phyloP scores from a whole-genome alignment of 1,140 invertebrate species.

The Aethina tumida region DNA sequence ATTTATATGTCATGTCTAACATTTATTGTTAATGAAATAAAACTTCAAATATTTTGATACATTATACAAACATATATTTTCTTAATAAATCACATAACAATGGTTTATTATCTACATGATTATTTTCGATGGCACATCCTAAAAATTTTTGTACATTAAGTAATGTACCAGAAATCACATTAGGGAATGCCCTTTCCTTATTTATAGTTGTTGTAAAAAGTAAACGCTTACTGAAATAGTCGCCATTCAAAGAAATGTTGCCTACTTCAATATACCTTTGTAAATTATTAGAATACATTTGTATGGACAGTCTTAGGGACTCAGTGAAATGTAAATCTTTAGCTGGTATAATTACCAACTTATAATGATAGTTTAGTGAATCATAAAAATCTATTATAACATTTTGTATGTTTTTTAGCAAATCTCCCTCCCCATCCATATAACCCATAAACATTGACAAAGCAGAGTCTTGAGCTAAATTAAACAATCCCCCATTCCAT shows the following conservation, averaged over 20 bases:
- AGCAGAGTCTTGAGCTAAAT: conserved; percentile 49
- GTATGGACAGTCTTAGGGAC: conserved; percentile 48
- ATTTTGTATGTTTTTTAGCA: conserved; percentile 40
- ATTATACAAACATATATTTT: too few relatives aligned
- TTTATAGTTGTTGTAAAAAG: conserved; percentile 46
- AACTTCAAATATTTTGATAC: too few relatives aligned
- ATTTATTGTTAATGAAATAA: too few relatives aligned
- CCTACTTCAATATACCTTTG: conserved; percentile 54
- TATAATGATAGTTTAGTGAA: conserved; percentile 49
- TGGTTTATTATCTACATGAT: conserved; percentile 21
- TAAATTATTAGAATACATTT: conserved; percentile 53
- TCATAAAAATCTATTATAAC: conserved; percentile 43
- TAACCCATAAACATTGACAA: conserved; percentile 45
- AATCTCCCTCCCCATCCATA: conserved; percentile 34
- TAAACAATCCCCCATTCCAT: conserved; percentile 42
- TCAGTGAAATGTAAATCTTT: conserved; percentile 46
- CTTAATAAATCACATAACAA: conserved; percentile 20
- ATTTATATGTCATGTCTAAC: too few relatives aligned
- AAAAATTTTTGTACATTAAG: conserved; percentile 53
- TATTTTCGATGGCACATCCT: conserved; percentile 53
- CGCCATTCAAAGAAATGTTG: conserved; percentile 48
- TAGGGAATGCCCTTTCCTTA: conserved; percentile 42
- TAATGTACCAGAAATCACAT: conserved; percentile 50
- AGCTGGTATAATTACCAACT: conserved; percentile 44
- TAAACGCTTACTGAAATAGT: conserved; percentile 58